phyloP scores from a whole-genome alignment of 2,888 invertebrate species.

The Eledone cirrhosa region DNA sequence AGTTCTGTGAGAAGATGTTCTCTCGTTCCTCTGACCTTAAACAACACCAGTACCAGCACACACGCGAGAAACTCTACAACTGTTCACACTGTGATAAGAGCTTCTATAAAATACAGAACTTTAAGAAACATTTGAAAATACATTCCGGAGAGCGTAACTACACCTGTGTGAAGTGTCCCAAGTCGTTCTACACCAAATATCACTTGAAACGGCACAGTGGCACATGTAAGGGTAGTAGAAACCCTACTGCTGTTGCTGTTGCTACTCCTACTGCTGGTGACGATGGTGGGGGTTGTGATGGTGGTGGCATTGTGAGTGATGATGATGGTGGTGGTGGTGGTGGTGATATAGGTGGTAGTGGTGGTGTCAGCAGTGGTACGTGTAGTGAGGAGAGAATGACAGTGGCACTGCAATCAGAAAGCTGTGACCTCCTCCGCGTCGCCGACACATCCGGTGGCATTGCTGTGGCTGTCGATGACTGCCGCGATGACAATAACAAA shows the following conservation, averaged over 20 bases:
- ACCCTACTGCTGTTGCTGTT: not conserved
- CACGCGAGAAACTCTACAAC: conserved; percentile 47
- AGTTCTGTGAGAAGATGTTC: conserved; percentile 54
- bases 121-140: conserved; percentile 55
- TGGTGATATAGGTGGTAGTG: not conserved
- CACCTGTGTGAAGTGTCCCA: conserved; percentile 50
- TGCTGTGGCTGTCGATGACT: too few relatives aligned
- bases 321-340: not conserved
- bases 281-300: not conserved
- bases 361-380: not conserved
- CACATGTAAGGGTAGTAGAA: conserved; percentile 46
- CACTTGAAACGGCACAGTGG: conserved; percentile 53
- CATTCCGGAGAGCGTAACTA: conserved; percentile 55
- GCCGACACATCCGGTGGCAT: too few relatives aligned
- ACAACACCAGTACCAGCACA: conserved; percentile 57
- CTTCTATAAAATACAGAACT: conserved; percentile 56
- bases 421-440: too few relatives aligned
- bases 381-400: not conserved
- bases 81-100: conserved; percentile 52
- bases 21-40: conserved; percentile 53
- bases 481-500: conserved; percentile 54
- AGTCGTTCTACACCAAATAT: conserved; percentile 54
- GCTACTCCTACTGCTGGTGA: not conserved
- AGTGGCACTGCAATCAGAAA: too few relatives aligned
- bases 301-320: not conserved